These are phyloP conservation scores for Platichthys stellatus DNA, from an alignment of 2,113 vertebrate genomes.

Conservation along the genomic window DNA sequence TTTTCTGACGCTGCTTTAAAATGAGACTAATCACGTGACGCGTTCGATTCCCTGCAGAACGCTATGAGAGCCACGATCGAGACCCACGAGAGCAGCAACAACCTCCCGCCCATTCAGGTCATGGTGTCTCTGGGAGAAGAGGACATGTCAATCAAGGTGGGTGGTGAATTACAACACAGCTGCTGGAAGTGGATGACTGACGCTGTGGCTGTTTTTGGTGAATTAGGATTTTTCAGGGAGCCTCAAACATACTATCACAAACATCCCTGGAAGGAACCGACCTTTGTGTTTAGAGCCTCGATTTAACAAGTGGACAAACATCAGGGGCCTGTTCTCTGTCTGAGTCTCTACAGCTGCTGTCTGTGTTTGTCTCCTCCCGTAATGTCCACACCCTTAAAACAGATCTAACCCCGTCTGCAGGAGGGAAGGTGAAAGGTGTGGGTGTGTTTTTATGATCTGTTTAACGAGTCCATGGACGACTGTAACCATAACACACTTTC, in stretches of 20 bases:
- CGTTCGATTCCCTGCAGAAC: slow-evolving; percentile 80
- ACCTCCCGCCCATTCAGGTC: slow-evolving; percentile 87
- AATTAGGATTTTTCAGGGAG: not conserved
- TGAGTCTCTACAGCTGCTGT: not conserved
- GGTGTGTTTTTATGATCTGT: not conserved
- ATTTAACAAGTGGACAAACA: not conserved
- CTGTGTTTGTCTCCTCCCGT: not conserved
- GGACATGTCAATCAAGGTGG: slow-evolving; percentile 92
- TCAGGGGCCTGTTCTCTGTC: no score
- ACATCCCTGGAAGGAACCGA: not conserved
- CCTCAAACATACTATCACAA: not conserved
- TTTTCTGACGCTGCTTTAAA: not conserved
- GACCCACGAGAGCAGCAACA: slow-evolving; percentile 83
- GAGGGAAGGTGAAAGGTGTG: not conserved
- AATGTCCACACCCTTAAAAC: not conserved
- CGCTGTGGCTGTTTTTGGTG: not conserved
- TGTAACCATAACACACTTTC: not conserved
- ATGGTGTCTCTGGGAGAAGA: slow-evolving; percentile 92
- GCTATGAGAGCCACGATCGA: slow-evolving; percentile 97
- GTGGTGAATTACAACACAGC: not conserved
- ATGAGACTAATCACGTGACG: not conserved
- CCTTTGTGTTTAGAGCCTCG: not conserved
- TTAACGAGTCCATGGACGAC: not conserved
- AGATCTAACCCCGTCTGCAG: not conserved
- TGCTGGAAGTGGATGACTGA: not conserved